Percentiles rank a stretch among this genome's conserved stretches.
phyloP scores from a whole-genome alignment of 2,888 invertebrate species.

The Diadegma fenestrale region DNA sequence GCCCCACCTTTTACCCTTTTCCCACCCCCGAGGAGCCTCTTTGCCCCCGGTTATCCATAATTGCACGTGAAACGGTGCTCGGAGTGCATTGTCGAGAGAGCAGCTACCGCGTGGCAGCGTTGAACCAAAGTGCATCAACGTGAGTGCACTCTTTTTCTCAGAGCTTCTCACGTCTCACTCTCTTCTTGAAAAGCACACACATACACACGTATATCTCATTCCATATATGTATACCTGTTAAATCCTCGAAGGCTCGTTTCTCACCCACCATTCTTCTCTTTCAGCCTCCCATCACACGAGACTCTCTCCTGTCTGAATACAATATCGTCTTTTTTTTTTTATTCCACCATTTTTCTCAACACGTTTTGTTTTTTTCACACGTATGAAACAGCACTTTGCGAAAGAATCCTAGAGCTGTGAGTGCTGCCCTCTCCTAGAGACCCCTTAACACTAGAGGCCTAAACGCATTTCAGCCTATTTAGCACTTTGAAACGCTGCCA shows the following conservation, averaged over 20 bases:
- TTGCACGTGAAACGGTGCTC: conserved; percentile 59
- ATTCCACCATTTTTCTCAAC: conserved; percentile 26
- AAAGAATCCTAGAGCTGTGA: conserved; percentile 25
- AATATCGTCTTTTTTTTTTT: neutral
- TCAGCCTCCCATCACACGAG: neutral
- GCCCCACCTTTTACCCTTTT: conserved; percentile 19
- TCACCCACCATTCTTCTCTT: conserved; percentile 55
- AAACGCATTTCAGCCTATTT: conserved; percentile 52
- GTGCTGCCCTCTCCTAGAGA: conserved; percentile 22
- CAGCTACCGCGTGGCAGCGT: conserved; percentile 42
- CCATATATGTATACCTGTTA: conserved; percentile 24
- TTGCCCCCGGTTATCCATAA: conserved; percentile 56
- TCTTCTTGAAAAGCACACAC: conserved; percentile 46
- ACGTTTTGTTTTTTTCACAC: conserved; percentile 4
- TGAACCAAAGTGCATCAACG: conserved; percentile 46
- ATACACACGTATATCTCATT: conserved; percentile 1
- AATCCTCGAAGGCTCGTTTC: conserved; percentile 56
- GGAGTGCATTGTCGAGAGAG: conserved; percentile 55
- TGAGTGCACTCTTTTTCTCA: conserved; percentile 61
- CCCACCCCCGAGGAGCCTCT: conserved; percentile 12
- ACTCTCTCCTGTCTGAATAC: neutral
- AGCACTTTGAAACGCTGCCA: conserved; percentile 16
- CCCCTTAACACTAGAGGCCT: conserved; percentile 42
- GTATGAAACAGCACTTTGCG: conserved; percentile 21
- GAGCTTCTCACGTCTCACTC: conserved; percentile 46